Conservation (phyloP, 2,797 vertebrate genomes). For the Clarias pachynema region DNA sequence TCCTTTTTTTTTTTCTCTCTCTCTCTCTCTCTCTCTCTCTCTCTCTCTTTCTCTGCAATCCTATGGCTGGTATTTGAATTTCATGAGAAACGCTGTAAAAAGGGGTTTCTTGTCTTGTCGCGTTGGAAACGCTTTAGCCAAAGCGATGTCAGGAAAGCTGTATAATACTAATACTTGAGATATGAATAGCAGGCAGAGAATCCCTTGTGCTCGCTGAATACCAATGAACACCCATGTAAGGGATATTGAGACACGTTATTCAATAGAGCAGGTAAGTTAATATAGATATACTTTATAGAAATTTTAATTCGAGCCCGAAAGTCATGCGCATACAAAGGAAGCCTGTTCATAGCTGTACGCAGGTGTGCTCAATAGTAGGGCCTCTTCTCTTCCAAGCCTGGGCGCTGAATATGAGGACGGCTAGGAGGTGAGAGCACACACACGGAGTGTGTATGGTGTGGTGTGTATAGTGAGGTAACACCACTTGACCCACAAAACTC, state of each 20-base stretch:
- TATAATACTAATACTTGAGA: slow-evolving; percentile 20
- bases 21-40: too few relatives aligned
- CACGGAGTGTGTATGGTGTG: slow-evolving; percentile 1
- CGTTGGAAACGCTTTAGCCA: slow-evolving; percentile 25
- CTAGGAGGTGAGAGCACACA: slow-evolving; percentile 37
- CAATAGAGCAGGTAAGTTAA: slow-evolving; percentile 14
- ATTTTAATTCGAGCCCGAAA: not conserved
- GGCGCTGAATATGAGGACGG: slow-evolving; percentile 24
- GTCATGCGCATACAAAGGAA: not conserved
- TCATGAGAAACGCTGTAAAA: slow-evolving; percentile 23
- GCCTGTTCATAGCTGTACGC: slow-evolving; percentile 13
- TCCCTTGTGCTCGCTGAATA: not conserved
- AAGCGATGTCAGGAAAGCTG: slow-evolving; percentile 28
- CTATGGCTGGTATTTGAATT: slow-evolving; percentile 48
- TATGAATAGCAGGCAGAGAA: slow-evolving; percentile 21
- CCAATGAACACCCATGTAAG: slow-evolving; percentile 2
- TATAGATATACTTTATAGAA: not conserved
- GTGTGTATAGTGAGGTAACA: slow-evolving; percentile 18
- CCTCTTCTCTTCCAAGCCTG: not conserved
- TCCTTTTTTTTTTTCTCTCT: slow-evolving; percentile 49
- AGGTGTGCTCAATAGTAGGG: not conserved
- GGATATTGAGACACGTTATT: not conserved
- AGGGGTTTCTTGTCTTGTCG: not conserved
- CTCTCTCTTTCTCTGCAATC: slow-evolving; percentile 46
- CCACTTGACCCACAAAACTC: slow-evolving; percentile 33